These are phyloP conservation scores for Drosophila arizonae DNA, from an alignment of 1,140 invertebrate species.

Conservation along the genomic window DNA sequence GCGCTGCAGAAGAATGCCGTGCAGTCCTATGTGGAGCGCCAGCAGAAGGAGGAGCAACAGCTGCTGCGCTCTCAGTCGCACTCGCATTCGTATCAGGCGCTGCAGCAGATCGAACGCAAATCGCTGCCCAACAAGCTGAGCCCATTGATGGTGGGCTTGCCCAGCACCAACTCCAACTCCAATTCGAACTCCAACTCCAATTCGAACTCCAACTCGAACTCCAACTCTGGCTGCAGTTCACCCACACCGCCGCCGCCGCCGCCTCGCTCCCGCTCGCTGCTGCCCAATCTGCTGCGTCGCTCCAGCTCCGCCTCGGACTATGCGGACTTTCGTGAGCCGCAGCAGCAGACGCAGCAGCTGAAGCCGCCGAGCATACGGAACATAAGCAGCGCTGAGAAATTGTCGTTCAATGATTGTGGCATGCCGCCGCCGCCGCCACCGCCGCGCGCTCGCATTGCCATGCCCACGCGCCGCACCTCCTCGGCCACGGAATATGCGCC, in stretches of 20 bases:
- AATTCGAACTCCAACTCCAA: conserved; percentile 83
- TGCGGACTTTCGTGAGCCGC: conserved; percentile 83
- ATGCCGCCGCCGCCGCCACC: conserved; percentile 81
- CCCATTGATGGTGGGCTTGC: conserved; percentile 51
- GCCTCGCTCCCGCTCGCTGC: conserved; percentile 84
- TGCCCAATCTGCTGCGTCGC: conserved; percentile 84
- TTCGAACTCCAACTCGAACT: conserved; percentile 83
- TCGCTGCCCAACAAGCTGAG: conserved; percentile 74
- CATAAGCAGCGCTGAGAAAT: conserved; percentile 72
- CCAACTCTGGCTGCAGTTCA: conserved; percentile 68
- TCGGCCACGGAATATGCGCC: conserved; percentile 78
- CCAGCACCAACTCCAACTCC: conserved; percentile 4
- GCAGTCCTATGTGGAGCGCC: conserved; percentile 92
- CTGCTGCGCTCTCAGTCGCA: conserved; percentile 66
- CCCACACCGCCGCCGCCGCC: conserved; percentile 85
- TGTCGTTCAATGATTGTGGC: conserved; percentile 79
- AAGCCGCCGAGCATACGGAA: conserved; percentile 70
- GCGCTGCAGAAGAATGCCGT: conserved; percentile 94
- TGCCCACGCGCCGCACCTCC: conserved; percentile 72
- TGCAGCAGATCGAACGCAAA: conserved; percentile 61
- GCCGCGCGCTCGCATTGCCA: conserved; percentile 77
- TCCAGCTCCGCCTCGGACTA: conserved; percentile 89
- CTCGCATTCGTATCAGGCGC: conserved; percentile 37
- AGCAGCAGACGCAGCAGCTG: conserved; percentile 56
- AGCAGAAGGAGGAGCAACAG: conserved; percentile 84